A percentile compares a stretch with the other conserved stretches of the same genome.
Conservation (phyloP, 2,113 vertebrate species). For the Malurus elegans region DNA sequence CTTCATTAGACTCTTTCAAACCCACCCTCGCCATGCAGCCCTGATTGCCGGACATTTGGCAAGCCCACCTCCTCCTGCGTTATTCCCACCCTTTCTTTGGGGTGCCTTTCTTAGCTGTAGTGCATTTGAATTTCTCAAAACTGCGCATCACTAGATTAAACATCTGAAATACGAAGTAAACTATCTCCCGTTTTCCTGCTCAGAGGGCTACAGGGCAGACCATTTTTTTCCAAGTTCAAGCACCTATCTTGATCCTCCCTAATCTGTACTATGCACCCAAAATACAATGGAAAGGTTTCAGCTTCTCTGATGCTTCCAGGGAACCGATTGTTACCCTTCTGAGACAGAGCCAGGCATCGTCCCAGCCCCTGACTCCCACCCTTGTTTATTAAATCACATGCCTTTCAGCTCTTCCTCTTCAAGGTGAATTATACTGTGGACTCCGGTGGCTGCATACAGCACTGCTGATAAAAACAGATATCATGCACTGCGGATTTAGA, state of each 20-base stretch:
- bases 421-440: background rate
- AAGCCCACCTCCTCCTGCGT: background rate
- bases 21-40: accelerated
- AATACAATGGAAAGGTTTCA: background rate
- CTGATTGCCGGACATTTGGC: background rate
- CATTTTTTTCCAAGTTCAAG: background rate
- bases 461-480: background rate
- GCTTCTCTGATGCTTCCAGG: background rate
- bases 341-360: background rate
- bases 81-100: background rate
- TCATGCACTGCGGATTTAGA: background rate
- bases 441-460: background rate
- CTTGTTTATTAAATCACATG: background rate
- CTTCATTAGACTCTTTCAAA: background rate
- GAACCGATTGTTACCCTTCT: background rate
- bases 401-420: background rate
- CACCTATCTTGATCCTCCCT: accelerated
- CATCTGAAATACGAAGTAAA: background rate
- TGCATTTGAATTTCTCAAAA: background rate
- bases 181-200: background rate
- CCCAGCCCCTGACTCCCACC: background rate
- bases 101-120: background rate
- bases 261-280: background rate
- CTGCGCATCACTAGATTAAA: background rate
- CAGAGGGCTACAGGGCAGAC: background rate